A percentile compares a stretch with the other conserved stretches of the same genome.
Evolutionary conservation across 2,797 vertebrate species (phyloP).

Genomic region (Pseudotriccus pelzelni): DNA sequence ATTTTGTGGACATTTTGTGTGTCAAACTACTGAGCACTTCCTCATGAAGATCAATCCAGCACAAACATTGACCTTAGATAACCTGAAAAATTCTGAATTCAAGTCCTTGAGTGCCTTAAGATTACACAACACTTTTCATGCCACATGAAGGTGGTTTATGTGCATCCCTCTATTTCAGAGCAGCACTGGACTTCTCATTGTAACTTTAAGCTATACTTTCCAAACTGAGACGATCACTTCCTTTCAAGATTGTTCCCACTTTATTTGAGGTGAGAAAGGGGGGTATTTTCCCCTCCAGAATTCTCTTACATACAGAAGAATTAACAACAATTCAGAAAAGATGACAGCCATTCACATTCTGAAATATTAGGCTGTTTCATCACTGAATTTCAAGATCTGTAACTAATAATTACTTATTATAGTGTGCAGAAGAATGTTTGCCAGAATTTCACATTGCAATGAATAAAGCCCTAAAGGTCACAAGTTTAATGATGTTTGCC

Average conservation of each 20-base stretch:
- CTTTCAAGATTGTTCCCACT: not conserved
- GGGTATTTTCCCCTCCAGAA: not conserved
- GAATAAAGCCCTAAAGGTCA: not conserved
- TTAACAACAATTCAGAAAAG: not conserved
- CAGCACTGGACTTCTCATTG: not conserved
- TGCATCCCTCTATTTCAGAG: not conserved
- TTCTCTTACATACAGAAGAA: not conserved
- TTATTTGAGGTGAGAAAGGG: not conserved
- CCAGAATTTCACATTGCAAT: not conserved
- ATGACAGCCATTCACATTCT: not conserved
- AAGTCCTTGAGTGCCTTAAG: not conserved
- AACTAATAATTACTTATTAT: not conserved
- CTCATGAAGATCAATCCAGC: not conserved
- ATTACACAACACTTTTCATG: not conserved
- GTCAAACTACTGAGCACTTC: not conserved
- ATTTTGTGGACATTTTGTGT: not conserved
- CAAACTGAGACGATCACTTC: rapidly evolving
- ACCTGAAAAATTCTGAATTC: not conserved
- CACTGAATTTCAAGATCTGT: not conserved
- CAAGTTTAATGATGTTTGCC: not conserved
- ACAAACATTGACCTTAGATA: not conserved
- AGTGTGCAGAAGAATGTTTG: not conserved
- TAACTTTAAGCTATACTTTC: not conserved
- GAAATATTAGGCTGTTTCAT: not conserved
- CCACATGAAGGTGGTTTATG: not conserved